These are phyloP conservation scores for Xylota sylvarum DNA, from an alignment of 2,888 invertebrate species.

Conservation along the genomic window DNA sequence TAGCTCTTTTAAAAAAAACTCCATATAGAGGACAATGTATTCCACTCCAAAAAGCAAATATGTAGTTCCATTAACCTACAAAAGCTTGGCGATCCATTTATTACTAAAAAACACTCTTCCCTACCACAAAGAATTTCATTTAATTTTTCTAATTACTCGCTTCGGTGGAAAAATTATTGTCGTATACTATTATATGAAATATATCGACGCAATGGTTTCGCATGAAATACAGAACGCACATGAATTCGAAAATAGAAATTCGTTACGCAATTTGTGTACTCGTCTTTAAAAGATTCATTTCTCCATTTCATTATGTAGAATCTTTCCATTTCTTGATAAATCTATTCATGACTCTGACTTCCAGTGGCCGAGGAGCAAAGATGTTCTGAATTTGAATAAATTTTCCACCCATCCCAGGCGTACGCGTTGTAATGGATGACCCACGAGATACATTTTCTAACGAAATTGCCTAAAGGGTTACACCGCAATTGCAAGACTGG, in stretches of 20 bases:
- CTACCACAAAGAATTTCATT: neutral
- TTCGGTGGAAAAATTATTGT: constrained; percentile 10
- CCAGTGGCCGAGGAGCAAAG: neutral
- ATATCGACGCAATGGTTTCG: constrained; percentile 11
- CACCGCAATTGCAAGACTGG: constrained; percentile 2
- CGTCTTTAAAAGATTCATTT: constrained; percentile 8
- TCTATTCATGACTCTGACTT: constrained; percentile 5
- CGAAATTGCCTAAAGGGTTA: constrained; percentile 27
- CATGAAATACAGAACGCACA: constrained; percentile 53
- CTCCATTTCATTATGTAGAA: neutral
- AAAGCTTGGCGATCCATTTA: no score
- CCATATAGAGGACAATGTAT: no score
- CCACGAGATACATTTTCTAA: constrained; percentile 1
- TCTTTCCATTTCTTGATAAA: neutral
- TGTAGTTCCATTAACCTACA: no score
- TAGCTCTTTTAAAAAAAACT: no score
- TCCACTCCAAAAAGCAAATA: no score
- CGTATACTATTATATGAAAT: constrained; percentile 1
- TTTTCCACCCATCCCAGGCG: constrained; percentile 9
- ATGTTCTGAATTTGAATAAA: constrained; percentile 21
- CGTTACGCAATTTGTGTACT: constrained; percentile 37
- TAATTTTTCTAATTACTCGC: constrained; percentile 28
- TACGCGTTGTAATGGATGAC: neutral
- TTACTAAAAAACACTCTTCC: no score
- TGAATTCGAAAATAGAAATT: constrained; percentile 57